Base-by-base conservation (phyloP, 1,140 invertebrate genomes). In the Penaeus indicus region DNA sequence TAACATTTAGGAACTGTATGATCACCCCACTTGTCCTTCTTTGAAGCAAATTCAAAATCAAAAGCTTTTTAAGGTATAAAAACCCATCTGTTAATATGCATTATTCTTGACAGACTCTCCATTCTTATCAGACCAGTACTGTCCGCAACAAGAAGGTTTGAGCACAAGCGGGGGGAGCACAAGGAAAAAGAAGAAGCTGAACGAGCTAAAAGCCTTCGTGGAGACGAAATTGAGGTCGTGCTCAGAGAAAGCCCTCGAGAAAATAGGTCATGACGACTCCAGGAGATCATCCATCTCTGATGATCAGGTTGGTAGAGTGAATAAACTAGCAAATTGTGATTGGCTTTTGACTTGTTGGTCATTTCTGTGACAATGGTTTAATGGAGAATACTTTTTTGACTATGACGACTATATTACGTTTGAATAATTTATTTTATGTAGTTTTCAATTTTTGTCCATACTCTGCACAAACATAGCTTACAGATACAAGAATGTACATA, bases 151-250 rank as follows among this genome's bases (percentile, higher is more conserved):
- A 64, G 87, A 83, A 27, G 81, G 87, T 1, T 60, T 84, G 19
- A 67, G 47, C 27, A 75, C 75, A 86, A 42, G 89, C 69, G 84
- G 90, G 64, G 84, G 90, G 84, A 89, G 90, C 86, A 90, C 89
- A 25, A 88, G 90, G 78, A 91, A 91, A 83, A 95, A 96, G 92
- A 97, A 97, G 94, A 97, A 97, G 94, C 97, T 98, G 95, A 95
- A 96, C 4, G 97, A 97, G 92, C 93, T 98, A 10, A 96, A 96
- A 92, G 95, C 96, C 4, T 98, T 98, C 92, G 97, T 98, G 1
- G 97, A 98, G 92, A 97, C 96, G 1, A 97, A 97, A 93, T 93
- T 98, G 87, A 94, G 97, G 72, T 97, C 97, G 0, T 97, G 97
- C 93, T 98, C 97, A 8, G 97, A 98, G 91, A 97, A 97, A 93